Evolutionary conservation across 2,113 vertebrate species (phyloP).

Genomic region (Oreocharis arfaki): DNA sequence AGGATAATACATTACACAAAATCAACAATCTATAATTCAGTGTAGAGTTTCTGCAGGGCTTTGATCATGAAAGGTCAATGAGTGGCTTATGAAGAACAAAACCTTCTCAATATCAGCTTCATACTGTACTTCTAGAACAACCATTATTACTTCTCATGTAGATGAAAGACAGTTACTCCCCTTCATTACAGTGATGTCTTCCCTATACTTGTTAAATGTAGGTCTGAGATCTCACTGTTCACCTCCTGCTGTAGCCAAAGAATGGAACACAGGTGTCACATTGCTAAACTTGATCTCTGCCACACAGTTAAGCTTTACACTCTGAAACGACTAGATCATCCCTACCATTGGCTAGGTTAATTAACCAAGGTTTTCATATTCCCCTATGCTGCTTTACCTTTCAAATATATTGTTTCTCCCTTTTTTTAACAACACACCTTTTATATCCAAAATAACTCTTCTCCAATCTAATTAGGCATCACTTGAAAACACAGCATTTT

Average conservation of each 20-base stretch:
- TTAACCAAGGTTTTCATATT: slow-evolving; percentile 24
- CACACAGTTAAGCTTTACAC: not conserved
- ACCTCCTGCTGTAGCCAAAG: slow-evolving; percentile 55
- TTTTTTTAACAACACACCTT: not conserved
- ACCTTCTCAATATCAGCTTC: not conserved
- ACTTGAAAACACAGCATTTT: slow-evolving; percentile 16
- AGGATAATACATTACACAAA: not conserved
- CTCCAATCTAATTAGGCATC: not conserved
- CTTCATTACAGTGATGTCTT: slow-evolving; percentile 13
- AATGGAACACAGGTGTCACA: slow-evolving; percentile 51
- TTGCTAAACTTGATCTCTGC: slow-evolving; percentile 50
- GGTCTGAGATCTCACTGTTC: slow-evolving; percentile 28
- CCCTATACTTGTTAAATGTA: slow-evolving; percentile 39
- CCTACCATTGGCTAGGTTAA: slow-evolving; percentile 32
- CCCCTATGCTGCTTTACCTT: not conserved
- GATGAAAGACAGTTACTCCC: slow-evolving; percentile 31
- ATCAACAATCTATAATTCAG: not conserved
- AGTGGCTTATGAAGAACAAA: slow-evolving; percentile 20
- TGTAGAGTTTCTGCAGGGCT: not conserved
- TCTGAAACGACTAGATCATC: slow-evolving; percentile 34
- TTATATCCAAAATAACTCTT: not conserved
- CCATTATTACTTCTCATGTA: slow-evolving; percentile 1
- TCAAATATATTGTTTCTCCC: not conserved
- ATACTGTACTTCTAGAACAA: slow-evolving; percentile 1
- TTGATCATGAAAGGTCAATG: slow-evolving; percentile 3